Conservation (phyloP, 2,888 invertebrate species). For the Tachina lurida region DNA sequence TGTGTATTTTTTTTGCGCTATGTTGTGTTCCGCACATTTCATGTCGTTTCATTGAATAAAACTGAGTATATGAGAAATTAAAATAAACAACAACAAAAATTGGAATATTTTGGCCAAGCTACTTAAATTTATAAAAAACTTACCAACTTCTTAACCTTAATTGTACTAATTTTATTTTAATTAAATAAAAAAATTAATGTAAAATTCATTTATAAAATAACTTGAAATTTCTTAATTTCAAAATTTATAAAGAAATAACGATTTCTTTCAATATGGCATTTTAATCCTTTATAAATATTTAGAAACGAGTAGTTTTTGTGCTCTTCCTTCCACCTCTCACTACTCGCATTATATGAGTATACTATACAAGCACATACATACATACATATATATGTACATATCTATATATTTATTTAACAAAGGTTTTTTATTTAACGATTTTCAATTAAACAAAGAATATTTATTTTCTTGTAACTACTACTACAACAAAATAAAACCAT, state of each 20-base stretch:
- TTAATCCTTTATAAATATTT: constrained; percentile 4
- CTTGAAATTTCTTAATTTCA: neutral
- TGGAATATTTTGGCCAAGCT: constrained; percentile 19
- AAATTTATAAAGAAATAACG: neutral
- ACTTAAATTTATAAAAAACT: too few relatives aligned
- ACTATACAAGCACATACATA: too few relatives aligned
- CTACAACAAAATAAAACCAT: constrained; percentile 42
- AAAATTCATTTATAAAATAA: too few relatives aligned
- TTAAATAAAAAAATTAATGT: too few relatives aligned
- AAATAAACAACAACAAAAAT: neutral
- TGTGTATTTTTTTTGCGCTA: constrained; percentile 46
- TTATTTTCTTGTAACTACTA: constrained; percentile 33
- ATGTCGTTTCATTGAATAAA: constrained; percentile 45
- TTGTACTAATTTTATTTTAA: too few relatives aligned
- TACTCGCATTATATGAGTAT: too few relatives aligned
- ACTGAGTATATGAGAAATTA: constrained; percentile 4
- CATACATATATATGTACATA: neutral
- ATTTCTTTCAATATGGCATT: constrained; percentile 34
- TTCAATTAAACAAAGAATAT: constrained; percentile 73
- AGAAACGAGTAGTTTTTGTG: constrained; percentile 3
- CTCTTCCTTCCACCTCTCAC: constrained; percentile 15
- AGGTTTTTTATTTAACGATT: constrained; percentile 73
- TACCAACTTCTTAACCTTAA: too few relatives aligned
- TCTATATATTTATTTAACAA: constrained; percentile 62
- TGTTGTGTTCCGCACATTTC: constrained; percentile 51